Base-by-base conservation (phyloP, 1,140 invertebrate species). In the Drosophila persimilis region DNA sequence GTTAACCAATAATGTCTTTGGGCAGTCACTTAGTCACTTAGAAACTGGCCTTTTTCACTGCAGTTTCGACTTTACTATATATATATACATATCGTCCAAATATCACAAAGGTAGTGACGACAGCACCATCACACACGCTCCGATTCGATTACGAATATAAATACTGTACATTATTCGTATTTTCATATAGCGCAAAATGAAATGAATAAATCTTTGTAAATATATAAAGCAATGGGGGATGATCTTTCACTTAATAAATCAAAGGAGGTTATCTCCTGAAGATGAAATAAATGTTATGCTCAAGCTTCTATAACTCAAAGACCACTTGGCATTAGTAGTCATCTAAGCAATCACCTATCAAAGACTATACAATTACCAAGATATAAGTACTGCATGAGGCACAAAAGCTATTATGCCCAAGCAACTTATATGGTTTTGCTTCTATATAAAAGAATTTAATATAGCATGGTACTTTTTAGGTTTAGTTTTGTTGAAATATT, bases 171-270 rank as follows among this genome's bases (percentile, higher is more conserved):
- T 72, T 26, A 20, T 6, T 73, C 52, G 24, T 73, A 62, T 50
- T 67, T 61, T 61, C 67, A 24, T 24, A 24, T 24, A 24, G 3
- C 3, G 24, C 24, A 65, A 39, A 51, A 66, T 41, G 6, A 35
- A 74, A 74, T 55, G 41, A 75, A 75, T 60, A 66, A 75, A 67
- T 11, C 13, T 31, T 60, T 75, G 73, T 75, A 75, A 75, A 75
- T 75, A 75, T 51, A 56, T 48, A 44, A 13, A 43, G 24, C 26
- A 9, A 67, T 31, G 4, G 20, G 9, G 20, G 3, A 15, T 13
- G 9, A 7, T 29, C 20, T 48, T 47, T 3, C 41, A 29, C 17
- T 26, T 17, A 6, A 6, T n/a, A 13, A 22, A 13, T 11, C 0
- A 11, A 35, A 11, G 8, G 17, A 47, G 6, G 24, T 5, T 26